Conservation (phyloP, 2,113 vertebrate genomes). For the Sapajus apella region DNA sequence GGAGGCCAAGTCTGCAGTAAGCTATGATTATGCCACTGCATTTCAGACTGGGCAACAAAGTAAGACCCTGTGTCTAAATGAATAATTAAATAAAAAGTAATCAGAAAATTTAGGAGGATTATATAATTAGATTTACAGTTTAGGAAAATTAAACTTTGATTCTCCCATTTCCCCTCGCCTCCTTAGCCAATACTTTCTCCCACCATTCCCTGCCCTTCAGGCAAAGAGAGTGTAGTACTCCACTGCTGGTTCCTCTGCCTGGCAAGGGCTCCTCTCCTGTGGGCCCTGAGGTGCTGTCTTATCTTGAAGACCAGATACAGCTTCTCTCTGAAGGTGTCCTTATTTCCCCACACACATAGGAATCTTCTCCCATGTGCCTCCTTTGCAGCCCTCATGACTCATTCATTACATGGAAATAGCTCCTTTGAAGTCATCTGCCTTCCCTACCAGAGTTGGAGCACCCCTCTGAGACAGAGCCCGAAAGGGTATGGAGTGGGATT, state of each 20-base stretch:
- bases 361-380: not conserved
- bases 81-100: not conserved
- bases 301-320: not conserved
- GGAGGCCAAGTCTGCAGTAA: too few relatives aligned
- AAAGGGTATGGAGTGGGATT: not conserved
- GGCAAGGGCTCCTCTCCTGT: accelerated
- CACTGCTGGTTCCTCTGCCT: not conserved
- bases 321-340: not conserved
- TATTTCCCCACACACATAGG: not conserved
- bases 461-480: not conserved
- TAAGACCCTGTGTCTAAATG: too few relatives aligned
- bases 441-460: not conserved
- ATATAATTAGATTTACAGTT: slow-evolving; percentile 32
- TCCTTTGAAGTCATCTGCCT: not conserved
- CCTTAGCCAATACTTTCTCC: not conserved
- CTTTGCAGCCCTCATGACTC: not conserved
- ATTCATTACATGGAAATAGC: not conserved
- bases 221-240: not conserved
- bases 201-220: not conserved
- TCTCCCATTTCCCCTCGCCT: not conserved
- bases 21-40: too few relatives aligned
- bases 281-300: not conserved
- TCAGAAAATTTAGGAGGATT: slow-evolving; percentile 22
- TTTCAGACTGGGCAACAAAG: too few relatives aligned
- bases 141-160: slow-evolving; percentile 18